Percentiles rank a stretch among this genome's conserved stretches.
Evolutionary conservation across 2,113 vertebrate species (phyloP).

Genomic region (Alexandromys fortis): DNA sequence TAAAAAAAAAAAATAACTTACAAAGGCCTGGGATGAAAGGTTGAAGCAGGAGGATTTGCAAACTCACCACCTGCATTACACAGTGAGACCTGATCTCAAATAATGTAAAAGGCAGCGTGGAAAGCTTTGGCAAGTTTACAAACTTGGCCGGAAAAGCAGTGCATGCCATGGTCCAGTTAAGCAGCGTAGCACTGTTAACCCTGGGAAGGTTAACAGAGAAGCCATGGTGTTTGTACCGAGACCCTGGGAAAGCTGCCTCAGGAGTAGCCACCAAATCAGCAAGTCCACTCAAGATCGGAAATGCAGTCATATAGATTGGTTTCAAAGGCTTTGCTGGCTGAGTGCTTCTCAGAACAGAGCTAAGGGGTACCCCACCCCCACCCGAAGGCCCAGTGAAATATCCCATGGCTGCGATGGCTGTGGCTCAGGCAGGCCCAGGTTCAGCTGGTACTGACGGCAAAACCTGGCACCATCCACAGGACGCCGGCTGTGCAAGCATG

Average conservation of each 20-base stretch:
- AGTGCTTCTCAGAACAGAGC: background rate
- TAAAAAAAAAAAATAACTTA: no score
- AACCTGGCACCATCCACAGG: background rate
- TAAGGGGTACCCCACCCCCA: background rate
- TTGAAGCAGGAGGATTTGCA: background rate
- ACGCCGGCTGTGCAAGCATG: background rate
- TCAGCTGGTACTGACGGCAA: background rate
- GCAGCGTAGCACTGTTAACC: background rate
- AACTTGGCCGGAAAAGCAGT: background rate
- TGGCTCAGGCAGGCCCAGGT: background rate
- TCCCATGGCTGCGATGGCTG: background rate
- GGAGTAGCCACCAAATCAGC: background rate
- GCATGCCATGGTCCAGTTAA: background rate
- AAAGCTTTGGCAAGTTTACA: background rate
- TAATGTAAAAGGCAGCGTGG: background rate
- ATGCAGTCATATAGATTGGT: background rate
- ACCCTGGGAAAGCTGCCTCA: background rate
- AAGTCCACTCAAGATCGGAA: background rate
- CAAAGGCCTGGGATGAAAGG: background rate
- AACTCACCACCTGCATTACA: no score
- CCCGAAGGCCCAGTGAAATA: no score
- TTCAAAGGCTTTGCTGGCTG: background rate
- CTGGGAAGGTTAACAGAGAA: background rate
- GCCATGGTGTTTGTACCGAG: background rate
- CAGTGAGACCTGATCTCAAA: background rate